Evolutionary conservation across 2,113 vertebrate species (phyloP).

Genomic region (Xenopus laevis): DNA sequence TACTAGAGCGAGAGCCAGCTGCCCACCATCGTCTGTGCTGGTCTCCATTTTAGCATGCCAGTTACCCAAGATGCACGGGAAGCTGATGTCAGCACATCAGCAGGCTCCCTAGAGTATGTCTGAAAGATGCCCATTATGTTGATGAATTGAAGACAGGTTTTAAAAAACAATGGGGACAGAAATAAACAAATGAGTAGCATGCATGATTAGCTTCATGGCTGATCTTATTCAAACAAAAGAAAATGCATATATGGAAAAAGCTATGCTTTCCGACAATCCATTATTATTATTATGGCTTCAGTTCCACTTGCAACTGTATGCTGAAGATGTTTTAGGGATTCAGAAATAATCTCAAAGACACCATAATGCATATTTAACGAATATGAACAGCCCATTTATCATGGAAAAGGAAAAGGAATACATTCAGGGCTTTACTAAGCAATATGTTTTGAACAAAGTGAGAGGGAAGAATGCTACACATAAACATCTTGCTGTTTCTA

Average conservation of each 20-base stretch:
- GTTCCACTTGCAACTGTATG: neutral
- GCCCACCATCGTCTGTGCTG: conserved; percentile 31
- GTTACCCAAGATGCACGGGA: conserved; percentile 30
- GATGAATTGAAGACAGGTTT: conserved; percentile 43
- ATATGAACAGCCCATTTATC: too few relatives aligned
- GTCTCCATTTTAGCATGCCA: conserved; percentile 33
- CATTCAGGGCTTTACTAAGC: too few relatives aligned
- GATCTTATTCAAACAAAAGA: conserved; percentile 39
- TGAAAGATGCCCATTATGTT: conserved; percentile 37
- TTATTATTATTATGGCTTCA: conserved; percentile 24
- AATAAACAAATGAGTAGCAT: conserved; percentile 44
- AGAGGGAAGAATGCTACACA: too few relatives aligned
- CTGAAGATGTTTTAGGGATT: too few relatives aligned
- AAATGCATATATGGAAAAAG: conserved; percentile 42
- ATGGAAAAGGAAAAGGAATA: too few relatives aligned
- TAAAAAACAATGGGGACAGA: conserved; percentile 45
- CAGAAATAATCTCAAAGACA: too few relatives aligned
- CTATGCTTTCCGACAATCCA: conserved; percentile 35
- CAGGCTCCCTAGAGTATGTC: conserved; percentile 40
- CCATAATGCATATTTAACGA: too few relatives aligned
- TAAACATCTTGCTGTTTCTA: too few relatives aligned
- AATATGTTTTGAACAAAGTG: too few relatives aligned
- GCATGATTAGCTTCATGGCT: conserved; percentile 39
- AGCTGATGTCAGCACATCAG: conserved; percentile 44
- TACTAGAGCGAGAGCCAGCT: conserved; percentile 32